Conservation (phyloP, 92 coral and sea anemone species). For the Ricordea florida region DNA sequence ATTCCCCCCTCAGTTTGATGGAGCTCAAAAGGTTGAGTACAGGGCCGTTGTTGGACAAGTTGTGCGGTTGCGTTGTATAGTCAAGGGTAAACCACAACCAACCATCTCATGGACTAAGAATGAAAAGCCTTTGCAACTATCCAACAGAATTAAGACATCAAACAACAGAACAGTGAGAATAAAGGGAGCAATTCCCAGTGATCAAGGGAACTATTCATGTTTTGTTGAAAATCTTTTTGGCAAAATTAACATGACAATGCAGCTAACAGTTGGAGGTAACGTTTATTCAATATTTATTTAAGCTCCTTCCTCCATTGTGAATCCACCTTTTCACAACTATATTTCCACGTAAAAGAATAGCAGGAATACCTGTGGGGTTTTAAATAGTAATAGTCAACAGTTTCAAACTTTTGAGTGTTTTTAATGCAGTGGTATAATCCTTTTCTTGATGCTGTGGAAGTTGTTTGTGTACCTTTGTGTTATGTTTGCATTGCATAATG, state of each 20-base stretch:
- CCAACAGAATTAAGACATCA: constrained; percentile 3
- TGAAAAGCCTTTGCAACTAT: not conserved
- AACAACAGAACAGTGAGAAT: constrained; percentile 53
- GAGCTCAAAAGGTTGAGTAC: not conserved
- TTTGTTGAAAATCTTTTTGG: constrained; percentile 55
- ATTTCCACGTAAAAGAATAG: too few species aligned
- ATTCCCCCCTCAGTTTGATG: constrained; percentile 47
- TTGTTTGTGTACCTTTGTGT: too few species aligned
- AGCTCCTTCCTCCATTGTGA: not conserved
- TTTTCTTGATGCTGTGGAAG: too few species aligned
- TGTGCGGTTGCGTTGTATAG: constrained; percentile 50
- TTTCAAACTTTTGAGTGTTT: too few species aligned
- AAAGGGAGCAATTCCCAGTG: constrained; percentile 7
- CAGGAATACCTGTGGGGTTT: too few species aligned
- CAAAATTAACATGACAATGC: constrained; percentile 33
- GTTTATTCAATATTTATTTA: not conserved
- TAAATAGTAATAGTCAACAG: too few species aligned
- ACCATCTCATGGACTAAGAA: constrained; percentile 46
- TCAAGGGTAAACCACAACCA: constrained; percentile 45
- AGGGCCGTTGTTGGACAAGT: constrained; percentile 2
- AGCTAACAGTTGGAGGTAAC: constrained; percentile 65
- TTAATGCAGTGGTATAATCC: too few species aligned
- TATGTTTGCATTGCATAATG: too few species aligned
- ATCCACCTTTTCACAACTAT: not conserved
- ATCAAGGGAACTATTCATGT: constrained; percentile 76